Percentiles rank a stretch among this genome's conserved stretches.
Conservation (phyloP, 1,140 invertebrate genomes). For the Plodia interpunctella region DNA sequence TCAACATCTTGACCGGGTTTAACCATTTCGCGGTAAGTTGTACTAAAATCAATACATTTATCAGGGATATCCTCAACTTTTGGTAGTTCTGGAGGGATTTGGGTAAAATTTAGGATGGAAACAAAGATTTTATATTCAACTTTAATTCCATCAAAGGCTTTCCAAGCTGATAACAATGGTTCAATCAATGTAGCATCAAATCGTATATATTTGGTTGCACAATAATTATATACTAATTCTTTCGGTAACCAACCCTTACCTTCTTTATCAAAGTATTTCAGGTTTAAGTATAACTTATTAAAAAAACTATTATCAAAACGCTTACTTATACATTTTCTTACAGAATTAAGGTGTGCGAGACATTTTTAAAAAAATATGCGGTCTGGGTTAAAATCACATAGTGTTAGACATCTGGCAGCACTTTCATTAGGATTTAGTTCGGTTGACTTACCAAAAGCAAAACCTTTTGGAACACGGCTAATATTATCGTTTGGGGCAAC, state of each 20-base stretch:
- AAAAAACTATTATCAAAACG: constrained; percentile 33
- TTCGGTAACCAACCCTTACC: constrained; percentile 33
- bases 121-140: constrained; percentile 34
- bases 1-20: constrained; percentile 21
- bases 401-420: constrained; percentile 29
- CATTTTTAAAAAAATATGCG: constrained; percentile 37
- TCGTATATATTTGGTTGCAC: constrained; percentile 19
- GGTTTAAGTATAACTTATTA: constrained; percentile 32
- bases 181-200: constrained; percentile 28
- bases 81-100: constrained; percentile 21
- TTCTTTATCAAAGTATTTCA: constrained; percentile 45
- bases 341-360: constrained; percentile 43
- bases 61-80: constrained; percentile 23
- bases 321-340: constrained; percentile 40
- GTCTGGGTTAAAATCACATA: constrained; percentile 40
- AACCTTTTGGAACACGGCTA: constrained; percentile 39
- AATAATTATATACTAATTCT: constrained; percentile 32
- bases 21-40: constrained; percentile 34
- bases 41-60: constrained; percentile 25
- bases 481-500: constrained; percentile 53
- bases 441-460: constrained; percentile 42
- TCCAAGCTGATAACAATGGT: constrained; percentile 28
- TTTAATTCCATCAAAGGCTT: constrained; percentile 25
- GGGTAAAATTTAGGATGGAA: constrained; percentile 23
- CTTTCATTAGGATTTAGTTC: constrained; percentile 20